A percentile compares a stretch with the other conserved stretches of the same genome.
These are phyloP conservation scores for Arctocebus calabarensis DNA, from an alignment of 2,797 vertebrate species.

Conservation along the genomic window DNA sequence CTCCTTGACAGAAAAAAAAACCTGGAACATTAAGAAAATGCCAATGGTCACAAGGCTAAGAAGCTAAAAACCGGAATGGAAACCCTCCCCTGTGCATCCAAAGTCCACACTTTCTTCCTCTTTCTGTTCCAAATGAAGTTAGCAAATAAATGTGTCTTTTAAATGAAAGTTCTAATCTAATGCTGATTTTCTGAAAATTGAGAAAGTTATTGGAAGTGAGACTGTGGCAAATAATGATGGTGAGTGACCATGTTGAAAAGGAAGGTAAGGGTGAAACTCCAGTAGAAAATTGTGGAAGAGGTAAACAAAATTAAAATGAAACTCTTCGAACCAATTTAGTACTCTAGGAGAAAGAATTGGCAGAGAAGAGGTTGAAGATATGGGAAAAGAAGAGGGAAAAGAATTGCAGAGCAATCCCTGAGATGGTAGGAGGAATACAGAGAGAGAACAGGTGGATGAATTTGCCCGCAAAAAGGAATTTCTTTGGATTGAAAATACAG, in stretches of 20 bases:
- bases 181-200: neutral
- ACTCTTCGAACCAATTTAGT: neutral
- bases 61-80: neutral
- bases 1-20: neutral
- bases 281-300: neutral
- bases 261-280: neutral
- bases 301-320: neutral
- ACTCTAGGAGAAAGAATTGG: neutral
- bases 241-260: neutral
- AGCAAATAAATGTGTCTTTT: neutral
- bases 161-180: neutral
- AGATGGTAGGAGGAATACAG: neutral
- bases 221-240: neutral
- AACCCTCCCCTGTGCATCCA: neutral
- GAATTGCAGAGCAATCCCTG: neutral
- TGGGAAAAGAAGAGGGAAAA: neutral
- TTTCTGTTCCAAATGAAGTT: neutral
- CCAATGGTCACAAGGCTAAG: neutral
- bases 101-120: neutral
- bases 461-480: neutral
- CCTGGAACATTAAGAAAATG: neutral
- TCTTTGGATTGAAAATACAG: neutral
- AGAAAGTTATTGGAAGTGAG: neutral
- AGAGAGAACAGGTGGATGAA: neutral
- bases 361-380: neutral